phyloP scores from a whole-genome alignment of 2,113 vertebrate species.

The Brachyhypopomus occidentalis region DNA sequence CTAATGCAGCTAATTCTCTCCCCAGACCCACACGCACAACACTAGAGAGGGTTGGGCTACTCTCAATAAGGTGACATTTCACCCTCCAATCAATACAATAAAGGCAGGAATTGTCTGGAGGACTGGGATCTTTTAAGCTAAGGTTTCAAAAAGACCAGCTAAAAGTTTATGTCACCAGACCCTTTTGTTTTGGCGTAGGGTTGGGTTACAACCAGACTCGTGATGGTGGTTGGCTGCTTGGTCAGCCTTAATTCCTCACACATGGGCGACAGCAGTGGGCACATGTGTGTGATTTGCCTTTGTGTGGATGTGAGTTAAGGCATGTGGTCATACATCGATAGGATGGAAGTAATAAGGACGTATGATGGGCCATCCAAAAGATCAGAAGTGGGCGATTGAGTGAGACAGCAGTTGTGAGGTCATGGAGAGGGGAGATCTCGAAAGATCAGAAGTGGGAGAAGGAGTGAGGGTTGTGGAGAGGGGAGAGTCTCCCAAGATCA shows the following conservation, averaged over 20 bases:
- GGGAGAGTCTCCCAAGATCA: too few relatives aligned
- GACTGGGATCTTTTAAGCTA: slow-evolving; percentile 37
- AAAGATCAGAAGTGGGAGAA: too few relatives aligned
- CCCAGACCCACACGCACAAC: slow-evolving; percentile 47
- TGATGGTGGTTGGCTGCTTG: neutral
- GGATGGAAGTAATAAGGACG: slow-evolving; percentile 37
- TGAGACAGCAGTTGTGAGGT: neutral
- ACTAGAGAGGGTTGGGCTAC: slow-evolving; percentile 26
- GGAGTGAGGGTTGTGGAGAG: too few relatives aligned
- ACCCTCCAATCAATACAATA: slow-evolving; percentile 54
- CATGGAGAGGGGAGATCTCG: neutral
- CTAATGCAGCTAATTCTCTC: slow-evolving; percentile 38
- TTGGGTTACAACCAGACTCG: slow-evolving; percentile 12
- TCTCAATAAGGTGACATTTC: slow-evolving; percentile 50
- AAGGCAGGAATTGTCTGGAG: slow-evolving; percentile 37
- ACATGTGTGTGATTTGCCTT: slow-evolving; percentile 1
- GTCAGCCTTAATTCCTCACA: slow-evolving; percentile 5
- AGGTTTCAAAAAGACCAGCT: slow-evolving; percentile 48
- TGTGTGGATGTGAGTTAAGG: slow-evolving; percentile 29
- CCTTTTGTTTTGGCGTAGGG: slow-evolving; percentile 1
- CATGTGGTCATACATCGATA: slow-evolving; percentile 32
- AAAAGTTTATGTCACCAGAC: slow-evolving; percentile 23
- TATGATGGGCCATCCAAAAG: slow-evolving; percentile 16
- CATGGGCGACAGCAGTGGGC: neutral
- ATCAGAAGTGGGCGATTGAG: neutral